Evolutionary conservation across 2,797 vertebrate species (phyloP).

Genomic region (Sebastes taczanowskii): DNA sequence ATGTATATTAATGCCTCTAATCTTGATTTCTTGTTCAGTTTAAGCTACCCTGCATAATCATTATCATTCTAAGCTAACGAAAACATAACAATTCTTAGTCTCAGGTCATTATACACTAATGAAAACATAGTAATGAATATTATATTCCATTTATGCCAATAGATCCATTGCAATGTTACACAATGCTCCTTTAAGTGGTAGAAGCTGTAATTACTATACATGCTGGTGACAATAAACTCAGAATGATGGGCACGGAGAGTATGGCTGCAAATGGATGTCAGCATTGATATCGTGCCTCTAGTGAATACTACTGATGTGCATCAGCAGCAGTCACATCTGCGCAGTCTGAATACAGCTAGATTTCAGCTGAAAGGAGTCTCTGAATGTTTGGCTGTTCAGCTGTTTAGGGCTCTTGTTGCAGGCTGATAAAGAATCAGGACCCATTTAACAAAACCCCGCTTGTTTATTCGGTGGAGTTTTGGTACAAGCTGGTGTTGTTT

Average conservation of each 20-base stretch:
- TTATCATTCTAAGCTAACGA: not conserved
- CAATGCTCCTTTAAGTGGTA: conserved; percentile 3
- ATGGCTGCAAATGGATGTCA: conserved; percentile 57
- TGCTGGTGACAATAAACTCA: conserved; percentile 55
- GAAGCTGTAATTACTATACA: conserved; percentile 65
- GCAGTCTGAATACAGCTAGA: conserved; percentile 74
- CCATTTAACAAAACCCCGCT: conserved; percentile 38
- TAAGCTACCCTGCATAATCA: conserved; percentile 31
- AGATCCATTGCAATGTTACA: not conserved
- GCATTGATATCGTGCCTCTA: conserved; percentile 62
- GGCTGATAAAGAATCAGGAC: conserved; percentile 53
- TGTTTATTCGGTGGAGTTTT: conserved; percentile 14
- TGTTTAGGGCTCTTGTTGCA: conserved; percentile 65
- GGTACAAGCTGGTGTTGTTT: conserved; percentile 6
- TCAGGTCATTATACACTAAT: not conserved
- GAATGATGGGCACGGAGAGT: conserved; percentile 57
- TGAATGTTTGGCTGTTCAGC: conserved; percentile 65
- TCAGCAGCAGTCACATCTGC: conserved; percentile 77
- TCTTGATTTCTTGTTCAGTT: conserved; percentile 43
- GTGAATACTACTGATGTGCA: conserved; percentile 66
- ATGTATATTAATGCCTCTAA: conserved; percentile 44
- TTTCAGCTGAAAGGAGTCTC: conserved; percentile 67
- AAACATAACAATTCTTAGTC: not conserved
- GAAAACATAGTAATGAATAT: not conserved
- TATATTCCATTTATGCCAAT: not conserved